These are phyloP conservation scores for Phyto melanocephala DNA, from an alignment of 2,888 invertebrate species.

Conservation along the genomic window DNA sequence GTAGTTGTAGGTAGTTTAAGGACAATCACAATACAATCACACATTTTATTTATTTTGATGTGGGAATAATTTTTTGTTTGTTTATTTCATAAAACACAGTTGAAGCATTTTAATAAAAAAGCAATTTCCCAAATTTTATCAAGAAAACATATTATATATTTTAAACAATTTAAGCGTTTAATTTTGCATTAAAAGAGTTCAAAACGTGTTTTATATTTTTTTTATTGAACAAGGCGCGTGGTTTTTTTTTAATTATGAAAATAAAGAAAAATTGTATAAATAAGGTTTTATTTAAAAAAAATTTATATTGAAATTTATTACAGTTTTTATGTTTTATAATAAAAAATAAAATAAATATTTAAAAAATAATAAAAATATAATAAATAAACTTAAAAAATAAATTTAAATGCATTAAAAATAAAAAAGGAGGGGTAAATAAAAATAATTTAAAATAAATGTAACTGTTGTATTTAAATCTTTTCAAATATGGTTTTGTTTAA, in stretches of 20 bases:
- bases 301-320: constrained; percentile 53
- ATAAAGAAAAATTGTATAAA: constrained; percentile 75
- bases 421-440: constrained; percentile 1
- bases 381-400: constrained; percentile 3
- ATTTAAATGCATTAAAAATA: constrained; percentile 45
- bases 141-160: background rate
- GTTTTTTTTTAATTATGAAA: constrained; percentile 65
- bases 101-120: constrained; percentile 14
- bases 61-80: background rate
- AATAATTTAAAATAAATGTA: background rate
- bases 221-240: constrained; percentile 44
- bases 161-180: constrained; percentile 40
- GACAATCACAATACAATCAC: constrained; percentile 64
- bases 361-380: constrained; percentile 34
- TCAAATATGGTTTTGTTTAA: background rate
- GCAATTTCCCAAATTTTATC: background rate
- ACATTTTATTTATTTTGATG: constrained; percentile 30
- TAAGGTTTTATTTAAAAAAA: constrained; percentile 62
- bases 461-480: background rate
- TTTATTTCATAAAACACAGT: background rate
- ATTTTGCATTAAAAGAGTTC: constrained; percentile 49
- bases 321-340: constrained; percentile 50
- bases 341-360: constrained; percentile 31
- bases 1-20: constrained; percentile 10
- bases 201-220: constrained; percentile 54